phyloP scores from a whole-genome alignment of 2,797 vertebrate genomes.

The Diplodus sargus region DNA sequence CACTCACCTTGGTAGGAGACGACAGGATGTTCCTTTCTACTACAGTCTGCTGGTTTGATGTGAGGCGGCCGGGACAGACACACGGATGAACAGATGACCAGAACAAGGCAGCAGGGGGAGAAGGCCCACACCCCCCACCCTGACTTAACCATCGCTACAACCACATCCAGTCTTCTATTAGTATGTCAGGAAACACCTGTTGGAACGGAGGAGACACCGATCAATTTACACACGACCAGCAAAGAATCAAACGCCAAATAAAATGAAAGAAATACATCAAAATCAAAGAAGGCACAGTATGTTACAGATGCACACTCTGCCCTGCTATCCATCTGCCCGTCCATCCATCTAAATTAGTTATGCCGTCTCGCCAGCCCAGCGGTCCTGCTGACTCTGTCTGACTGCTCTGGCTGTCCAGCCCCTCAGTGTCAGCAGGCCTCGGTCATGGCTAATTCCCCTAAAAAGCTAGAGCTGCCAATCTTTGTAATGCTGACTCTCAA shows the following conservation, averaged over 20 bases:
- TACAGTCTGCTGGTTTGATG: conserved; percentile 69
- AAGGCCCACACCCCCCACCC: conserved; percentile 66
- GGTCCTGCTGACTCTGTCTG: conserved; percentile 32
- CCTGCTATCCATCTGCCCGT: not conserved
- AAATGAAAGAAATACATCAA: not conserved
- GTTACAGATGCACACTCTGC: not conserved
- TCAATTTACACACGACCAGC: not conserved
- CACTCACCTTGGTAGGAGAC: conserved; percentile 68
- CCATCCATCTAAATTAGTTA: conserved; percentile 47
- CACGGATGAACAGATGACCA: conserved; percentile 63
- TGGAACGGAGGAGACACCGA: not conserved
- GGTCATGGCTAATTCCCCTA: conserved; percentile 79
- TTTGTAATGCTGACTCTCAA: conserved; percentile 62
- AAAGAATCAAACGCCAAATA: not conserved
- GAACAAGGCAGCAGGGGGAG: conserved; percentile 63
- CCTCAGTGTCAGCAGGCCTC: conserved; percentile 69
- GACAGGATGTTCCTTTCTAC: conserved; percentile 74
- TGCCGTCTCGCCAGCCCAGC: conserved; percentile 13
- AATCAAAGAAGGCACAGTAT: not conserved
- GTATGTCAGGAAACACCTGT: conserved; percentile 68
- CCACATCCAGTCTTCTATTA: conserved; percentile 65
- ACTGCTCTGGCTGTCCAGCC: conserved; percentile 46
- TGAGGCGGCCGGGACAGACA: conserved; percentile 68
- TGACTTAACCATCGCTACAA: conserved; percentile 72
- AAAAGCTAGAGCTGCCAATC: conserved; percentile 68